Conservation (phyloP, 2,888 invertebrate species). For the Mimas tiliae region DNA sequence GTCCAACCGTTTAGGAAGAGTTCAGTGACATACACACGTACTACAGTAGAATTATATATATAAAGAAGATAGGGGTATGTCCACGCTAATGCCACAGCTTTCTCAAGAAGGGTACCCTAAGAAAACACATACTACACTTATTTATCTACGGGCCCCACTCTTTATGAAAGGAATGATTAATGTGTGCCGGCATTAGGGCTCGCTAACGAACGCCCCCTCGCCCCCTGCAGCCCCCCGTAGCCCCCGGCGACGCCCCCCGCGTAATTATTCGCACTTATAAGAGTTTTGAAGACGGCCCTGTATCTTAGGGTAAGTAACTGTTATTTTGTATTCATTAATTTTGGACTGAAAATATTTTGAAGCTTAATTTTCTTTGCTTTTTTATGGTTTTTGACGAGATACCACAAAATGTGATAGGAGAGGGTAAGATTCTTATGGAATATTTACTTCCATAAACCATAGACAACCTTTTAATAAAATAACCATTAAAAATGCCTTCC, state of each 20-base stretch:
- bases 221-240: slow-evolving; percentile 35
- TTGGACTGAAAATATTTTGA: too few species aligned
- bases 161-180: slow-evolving; percentile 85
- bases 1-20: too few species aligned
- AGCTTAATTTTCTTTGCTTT: too few species aligned
- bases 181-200: slow-evolving; percentile 82
- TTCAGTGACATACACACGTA: too few species aligned
- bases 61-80: too few species aligned
- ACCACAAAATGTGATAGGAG: too few species aligned
- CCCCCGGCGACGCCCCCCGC: slow-evolving; percentile 48
- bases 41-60: too few species aligned
- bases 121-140: slow-evolving; percentile 85
- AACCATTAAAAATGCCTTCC: too few species aligned
- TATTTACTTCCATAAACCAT: too few species aligned
- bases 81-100: slow-evolving; percentile 50
- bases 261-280: slow-evolving; percentile 83
- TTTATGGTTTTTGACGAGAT: too few species aligned
- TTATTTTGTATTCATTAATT: not conserved
- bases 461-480: too few species aligned
- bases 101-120: slow-evolving; percentile 82
- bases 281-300: slow-evolving; percentile 67
- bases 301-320: not conserved
- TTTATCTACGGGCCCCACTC: slow-evolving; percentile 83
- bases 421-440: too few species aligned
- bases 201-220: slow-evolving; percentile 69